phyloP scores from a whole-genome alignment of 2,113 vertebrate species.

The Crocuta crocuta region DNA sequence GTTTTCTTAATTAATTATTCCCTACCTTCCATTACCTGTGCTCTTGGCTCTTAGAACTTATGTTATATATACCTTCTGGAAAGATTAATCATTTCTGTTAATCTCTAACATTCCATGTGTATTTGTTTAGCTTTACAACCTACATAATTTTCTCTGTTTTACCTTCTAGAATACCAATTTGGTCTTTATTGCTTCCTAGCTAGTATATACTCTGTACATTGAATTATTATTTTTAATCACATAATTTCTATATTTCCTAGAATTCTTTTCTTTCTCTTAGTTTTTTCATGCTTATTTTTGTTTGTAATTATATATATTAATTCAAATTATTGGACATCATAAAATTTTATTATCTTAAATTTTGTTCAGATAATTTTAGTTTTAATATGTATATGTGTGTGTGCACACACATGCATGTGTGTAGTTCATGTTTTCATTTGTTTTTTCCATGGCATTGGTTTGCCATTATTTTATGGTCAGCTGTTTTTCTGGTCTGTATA shows the following conservation, averaged over 20 bases:
- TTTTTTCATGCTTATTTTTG: background rate
- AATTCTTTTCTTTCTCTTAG: background rate
- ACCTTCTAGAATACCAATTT: background rate
- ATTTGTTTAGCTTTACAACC: background rate
- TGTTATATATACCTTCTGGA: background rate
- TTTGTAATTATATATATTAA: background rate
- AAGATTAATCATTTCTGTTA: background rate
- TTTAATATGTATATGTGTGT: background rate
- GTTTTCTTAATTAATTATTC: background rate
- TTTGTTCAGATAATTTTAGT: background rate
- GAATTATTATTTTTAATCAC: background rate
- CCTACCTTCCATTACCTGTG: background rate
- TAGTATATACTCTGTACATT: background rate
- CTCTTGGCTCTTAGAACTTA: background rate
- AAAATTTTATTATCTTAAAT: background rate
- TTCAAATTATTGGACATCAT: constrained; percentile 2
- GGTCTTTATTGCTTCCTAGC: background rate
- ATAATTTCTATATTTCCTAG: background rate
- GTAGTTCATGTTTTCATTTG: background rate
- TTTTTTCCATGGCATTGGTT: background rate
- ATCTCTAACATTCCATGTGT: background rate
- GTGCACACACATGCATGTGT: background rate
- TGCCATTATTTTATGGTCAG: background rate
- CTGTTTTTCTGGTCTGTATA: constrained; percentile 4
- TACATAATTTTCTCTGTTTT: background rate